A percentile compares a stretch with the other conserved stretches of the same genome.
Evolutionary conservation across 2,113 vertebrate genomes (phyloP).

Genomic region (Vireo altiloquus): DNA sequence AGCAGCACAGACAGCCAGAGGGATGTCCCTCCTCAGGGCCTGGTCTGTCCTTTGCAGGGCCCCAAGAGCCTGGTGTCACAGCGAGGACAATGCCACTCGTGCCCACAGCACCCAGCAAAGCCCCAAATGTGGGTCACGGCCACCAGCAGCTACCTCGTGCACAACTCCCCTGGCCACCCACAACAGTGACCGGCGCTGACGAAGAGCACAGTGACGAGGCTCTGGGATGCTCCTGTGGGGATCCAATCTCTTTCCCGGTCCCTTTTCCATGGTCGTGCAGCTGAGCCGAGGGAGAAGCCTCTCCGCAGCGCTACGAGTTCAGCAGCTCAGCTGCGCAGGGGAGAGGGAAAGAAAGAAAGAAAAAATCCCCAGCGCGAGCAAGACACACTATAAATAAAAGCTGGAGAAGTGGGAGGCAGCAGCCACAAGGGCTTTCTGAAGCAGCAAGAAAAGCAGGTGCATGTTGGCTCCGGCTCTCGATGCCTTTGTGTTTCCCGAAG

Average conservation of each 20-base stretch:
- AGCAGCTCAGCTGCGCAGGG: conserved; percentile 19
- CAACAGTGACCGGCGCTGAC: rapidly evolving
- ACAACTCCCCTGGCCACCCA: not conserved
- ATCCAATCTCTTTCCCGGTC: not conserved
- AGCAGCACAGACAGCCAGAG: not conserved
- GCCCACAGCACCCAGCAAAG: not conserved
- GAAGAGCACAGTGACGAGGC: rapidly evolving
- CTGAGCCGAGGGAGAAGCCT: not conserved
- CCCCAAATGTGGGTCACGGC: not conserved
- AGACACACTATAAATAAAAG: conserved; percentile 68
- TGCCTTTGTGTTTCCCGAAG: conserved; percentile 27
- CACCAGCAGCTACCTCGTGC: not conserved
- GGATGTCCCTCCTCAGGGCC: not conserved
- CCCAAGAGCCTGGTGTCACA: not conserved
- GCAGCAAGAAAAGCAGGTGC: conserved; percentile 53
- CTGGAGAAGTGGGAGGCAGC: conserved; percentile 58
- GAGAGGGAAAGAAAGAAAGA: not conserved
- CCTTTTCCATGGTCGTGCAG: not conserved
- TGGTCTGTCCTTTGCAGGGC: not conserved
- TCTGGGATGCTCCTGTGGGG: not conserved
- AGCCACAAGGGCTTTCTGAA: conserved; percentile 51
- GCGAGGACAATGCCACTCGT: rapidly evolving
- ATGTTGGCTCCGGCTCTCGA: not conserved
- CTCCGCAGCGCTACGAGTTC: not conserved
- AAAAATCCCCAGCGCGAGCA: not conserved